A percentile compares a stretch with the other conserved stretches of the same genome.
Evolutionary conservation across 2,888 invertebrate genomes (phyloP).

Genomic region (Epsilonema sp.): DNA sequence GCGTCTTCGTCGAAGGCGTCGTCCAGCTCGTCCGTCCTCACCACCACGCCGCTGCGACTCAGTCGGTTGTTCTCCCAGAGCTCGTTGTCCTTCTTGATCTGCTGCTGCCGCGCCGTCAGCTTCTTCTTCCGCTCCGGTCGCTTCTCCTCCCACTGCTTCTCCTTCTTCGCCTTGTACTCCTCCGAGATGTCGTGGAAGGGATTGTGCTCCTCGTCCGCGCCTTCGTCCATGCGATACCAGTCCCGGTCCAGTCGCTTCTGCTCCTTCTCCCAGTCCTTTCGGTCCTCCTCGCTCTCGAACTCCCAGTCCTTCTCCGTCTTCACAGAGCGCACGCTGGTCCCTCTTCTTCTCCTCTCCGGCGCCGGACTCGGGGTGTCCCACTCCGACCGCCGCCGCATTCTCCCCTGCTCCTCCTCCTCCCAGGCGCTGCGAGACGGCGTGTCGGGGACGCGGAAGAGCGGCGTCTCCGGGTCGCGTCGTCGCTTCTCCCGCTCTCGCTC

Average conservation of each 20-base stretch:
- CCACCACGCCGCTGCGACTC: conserved; percentile 51
- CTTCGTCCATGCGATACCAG: conserved; percentile 87
- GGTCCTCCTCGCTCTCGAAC: conserved; percentile 37
- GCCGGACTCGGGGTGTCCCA: conserved; percentile 91
- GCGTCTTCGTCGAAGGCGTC: conserved; percentile 46
- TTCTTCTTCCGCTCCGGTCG: conserved; percentile 57
- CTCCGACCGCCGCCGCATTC: conserved; percentile 39
- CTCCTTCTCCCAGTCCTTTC: conserved; percentile 58
- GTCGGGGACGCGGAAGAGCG: conserved; percentile 13
- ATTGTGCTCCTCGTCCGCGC: conserved; percentile 54
- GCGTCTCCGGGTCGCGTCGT: conserved; percentile 4
- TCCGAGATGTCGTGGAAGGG: conserved; percentile 50
- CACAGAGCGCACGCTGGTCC: conserved; percentile 11
- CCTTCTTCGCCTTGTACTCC: conserved; percentile 77
- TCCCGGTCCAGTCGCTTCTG: conserved; percentile 74
- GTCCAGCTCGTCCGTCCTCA: conserved; percentile 39
- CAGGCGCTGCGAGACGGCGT: conserved; percentile 21
- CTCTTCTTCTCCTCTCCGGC: too few relatives aligned
- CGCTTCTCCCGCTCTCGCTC: not conserved
- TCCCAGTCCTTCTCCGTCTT: conserved; percentile 34
- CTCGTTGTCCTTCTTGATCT: conserved; percentile 87
- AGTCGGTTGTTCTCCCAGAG: conserved; percentile 95
- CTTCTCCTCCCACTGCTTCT: conserved; percentile 63
- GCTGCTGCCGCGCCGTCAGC: conserved; percentile 80
- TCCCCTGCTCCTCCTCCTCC: conserved; percentile 18